Evolutionary conservation across 2,113 vertebrate species (phyloP), one percentile per base, ranked within the genome.

Genomic region (Hippocampus mohnikei): DNA sequence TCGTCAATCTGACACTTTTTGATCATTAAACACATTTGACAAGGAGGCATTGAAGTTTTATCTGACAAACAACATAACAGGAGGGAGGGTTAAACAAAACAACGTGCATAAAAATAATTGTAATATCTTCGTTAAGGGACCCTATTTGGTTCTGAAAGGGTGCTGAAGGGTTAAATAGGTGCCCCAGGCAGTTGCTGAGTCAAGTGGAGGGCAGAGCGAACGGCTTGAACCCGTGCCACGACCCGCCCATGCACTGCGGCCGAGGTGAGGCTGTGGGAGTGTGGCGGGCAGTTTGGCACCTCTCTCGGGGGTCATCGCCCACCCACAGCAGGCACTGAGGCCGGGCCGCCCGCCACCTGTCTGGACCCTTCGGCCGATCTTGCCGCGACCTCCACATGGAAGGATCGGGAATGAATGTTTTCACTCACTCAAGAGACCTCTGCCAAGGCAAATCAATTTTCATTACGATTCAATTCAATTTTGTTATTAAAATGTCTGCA

Each of bases 271-370:
- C 74, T 87, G 83, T 87, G 87, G 83, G 88, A 88, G 85, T 71
- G 78, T 37, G 81, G 75, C 77, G 74, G 80, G 71, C 75, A 86
- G 81, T 88, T 88, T 86, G 81, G 85, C 89, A 88, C 89, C 89
- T 90, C 84, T 76, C 23, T 55, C 10, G n/a, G 63, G 74, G 82
- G 78, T 79, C 78, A 74, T 84, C 63, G 67, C 78, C 78, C 89
- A 86, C 84, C 84, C 86, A 88, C 84, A 72, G 78, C 66, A 73
- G 73, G 70, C 83, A 82, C 77, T 66, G 74, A 77, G 74, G 67
- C 78, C 66, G 75, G 87, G 85, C 84, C 67, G 75, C 66, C 72
- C 78, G 84, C 86, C 89, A 90, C 82, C 88, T 89, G 89, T 88
- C 85, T 86, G 81, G 70, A 61, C 60, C 71, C 21, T 72, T 73